phyloP scores from a whole-genome alignment of 2,797 vertebrate genomes.

The Poeciliopsis infans region DNA sequence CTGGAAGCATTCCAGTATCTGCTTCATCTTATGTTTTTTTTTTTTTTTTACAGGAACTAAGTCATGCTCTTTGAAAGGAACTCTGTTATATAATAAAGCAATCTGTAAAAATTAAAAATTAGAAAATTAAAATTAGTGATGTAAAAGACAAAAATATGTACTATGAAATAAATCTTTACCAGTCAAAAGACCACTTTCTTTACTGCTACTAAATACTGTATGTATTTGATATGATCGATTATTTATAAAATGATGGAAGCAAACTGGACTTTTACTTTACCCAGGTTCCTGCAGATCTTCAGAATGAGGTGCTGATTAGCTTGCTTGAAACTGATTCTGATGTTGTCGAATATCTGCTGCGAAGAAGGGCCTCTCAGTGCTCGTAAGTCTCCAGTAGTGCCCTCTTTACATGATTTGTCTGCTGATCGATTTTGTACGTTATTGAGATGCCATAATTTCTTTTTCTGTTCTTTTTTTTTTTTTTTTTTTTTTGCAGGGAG shows the following conservation, averaged over 20 bases:
- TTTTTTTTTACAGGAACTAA: conserved; percentile 5
- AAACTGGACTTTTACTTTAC: not conserved
- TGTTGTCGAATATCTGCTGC: conserved; percentile 94
- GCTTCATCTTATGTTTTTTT: conserved; percentile 18
- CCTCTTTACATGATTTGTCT: not conserved
- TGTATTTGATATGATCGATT: not conserved
- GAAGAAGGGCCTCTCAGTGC: conserved; percentile 92
- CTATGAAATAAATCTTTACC: not conserved
- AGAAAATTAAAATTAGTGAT: not conserved
- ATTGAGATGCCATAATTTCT: not conserved
- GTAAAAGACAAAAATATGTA: not conserved
- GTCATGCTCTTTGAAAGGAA: not conserved
- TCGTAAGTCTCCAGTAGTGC: conserved; percentile 82
- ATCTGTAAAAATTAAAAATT: not conserved
- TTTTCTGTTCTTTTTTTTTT: conserved; percentile 2
- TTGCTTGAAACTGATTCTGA: conserved; percentile 94
- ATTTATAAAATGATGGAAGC: conserved; percentile 3
- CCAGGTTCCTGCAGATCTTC: conserved; percentile 93
- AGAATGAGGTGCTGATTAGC: conserved; percentile 95
- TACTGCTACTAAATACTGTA: not conserved
- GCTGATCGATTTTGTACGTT: not conserved
- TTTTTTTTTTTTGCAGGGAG: conserved; percentile 69
- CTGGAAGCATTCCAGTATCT: conserved; percentile 12
- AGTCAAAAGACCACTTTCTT: not conserved
- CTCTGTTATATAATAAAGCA: conserved; percentile 1